Evolutionary conservation across 1,140 invertebrate species (phyloP).

Genomic region (Aplysia californica): DNA sequence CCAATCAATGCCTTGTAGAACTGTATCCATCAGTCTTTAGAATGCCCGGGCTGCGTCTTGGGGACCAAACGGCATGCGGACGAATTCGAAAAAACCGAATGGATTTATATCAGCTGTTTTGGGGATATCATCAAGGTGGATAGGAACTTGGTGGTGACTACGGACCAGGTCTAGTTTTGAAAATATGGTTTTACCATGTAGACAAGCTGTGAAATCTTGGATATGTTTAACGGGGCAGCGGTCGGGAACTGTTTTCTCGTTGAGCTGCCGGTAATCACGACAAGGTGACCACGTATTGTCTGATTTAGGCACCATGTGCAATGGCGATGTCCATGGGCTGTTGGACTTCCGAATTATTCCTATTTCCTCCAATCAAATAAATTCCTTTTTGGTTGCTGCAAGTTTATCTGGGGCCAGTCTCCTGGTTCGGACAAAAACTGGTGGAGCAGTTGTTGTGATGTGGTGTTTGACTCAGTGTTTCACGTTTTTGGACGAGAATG

Average conservation of each 20-base stretch:
- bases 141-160: not conserved
- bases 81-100: not conserved
- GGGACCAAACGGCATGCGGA: conserved; percentile 6
- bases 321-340: not conserved
- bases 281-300: not conserved
- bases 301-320: not conserved
- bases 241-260: not conserved
- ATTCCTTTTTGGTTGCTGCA: not conserved
- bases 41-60: not conserved
- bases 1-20: not conserved
- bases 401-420: not conserved
- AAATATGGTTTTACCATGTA: not conserved
- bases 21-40: not conserved
- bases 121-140: not conserved
- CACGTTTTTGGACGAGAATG: no score
- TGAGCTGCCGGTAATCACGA: not conserved
- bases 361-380: not conserved
- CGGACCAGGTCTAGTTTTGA: conserved; percentile 6
- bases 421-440: not conserved
- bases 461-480: no score
- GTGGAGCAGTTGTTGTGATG: no score
- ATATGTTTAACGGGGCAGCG: not conserved
- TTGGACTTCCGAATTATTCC: not conserved
- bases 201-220: not conserved
- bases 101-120: not conserved